A percentile compares a stretch with the other conserved stretches of the same genome.
Conservation (phyloP, 2,113 vertebrate genomes). For the Pampusana beccarii region DNA sequence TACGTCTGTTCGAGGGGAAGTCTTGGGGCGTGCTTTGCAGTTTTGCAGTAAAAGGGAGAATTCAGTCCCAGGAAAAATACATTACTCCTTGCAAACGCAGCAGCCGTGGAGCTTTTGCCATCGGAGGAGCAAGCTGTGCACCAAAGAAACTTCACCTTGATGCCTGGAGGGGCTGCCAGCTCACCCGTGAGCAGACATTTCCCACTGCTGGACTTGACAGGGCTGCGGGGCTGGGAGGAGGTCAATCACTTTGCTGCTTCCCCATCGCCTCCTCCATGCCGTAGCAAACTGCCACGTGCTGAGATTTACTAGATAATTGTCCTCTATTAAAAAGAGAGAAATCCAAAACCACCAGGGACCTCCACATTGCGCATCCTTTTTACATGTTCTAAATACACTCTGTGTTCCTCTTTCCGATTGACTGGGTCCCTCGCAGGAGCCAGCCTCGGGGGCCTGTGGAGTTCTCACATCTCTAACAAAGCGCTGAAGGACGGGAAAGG, state of each 20-base stretch:
- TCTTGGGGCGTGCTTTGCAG: neutral
- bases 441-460: slow-evolving; percentile 13
- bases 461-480: slow-evolving; percentile 24
- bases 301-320: neutral
- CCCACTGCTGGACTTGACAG: neutral
- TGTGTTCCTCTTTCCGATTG: slow-evolving; percentile 36
- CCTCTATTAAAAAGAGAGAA: neutral
- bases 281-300: neutral
- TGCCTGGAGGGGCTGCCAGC: neutral
- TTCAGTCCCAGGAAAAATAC: neutral
- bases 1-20: neutral
- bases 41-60: neutral
- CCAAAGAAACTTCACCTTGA: neutral
- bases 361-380: neutral
- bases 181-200: neutral
- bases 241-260: neutral
- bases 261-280: neutral
- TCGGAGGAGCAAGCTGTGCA: neutral
- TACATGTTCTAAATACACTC: neutral
- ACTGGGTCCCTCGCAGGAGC: slow-evolving; percentile 4
- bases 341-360: neutral
- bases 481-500: slow-evolving; percentile 55
- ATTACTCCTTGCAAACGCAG: neutral
- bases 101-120: neutral
- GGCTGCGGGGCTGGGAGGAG: neutral